Evolutionary conservation across 2,797 vertebrate genomes (phyloP), one percentile per base, ranked within the genome.

Genomic region (Trichosurus vulpecula): DNA sequence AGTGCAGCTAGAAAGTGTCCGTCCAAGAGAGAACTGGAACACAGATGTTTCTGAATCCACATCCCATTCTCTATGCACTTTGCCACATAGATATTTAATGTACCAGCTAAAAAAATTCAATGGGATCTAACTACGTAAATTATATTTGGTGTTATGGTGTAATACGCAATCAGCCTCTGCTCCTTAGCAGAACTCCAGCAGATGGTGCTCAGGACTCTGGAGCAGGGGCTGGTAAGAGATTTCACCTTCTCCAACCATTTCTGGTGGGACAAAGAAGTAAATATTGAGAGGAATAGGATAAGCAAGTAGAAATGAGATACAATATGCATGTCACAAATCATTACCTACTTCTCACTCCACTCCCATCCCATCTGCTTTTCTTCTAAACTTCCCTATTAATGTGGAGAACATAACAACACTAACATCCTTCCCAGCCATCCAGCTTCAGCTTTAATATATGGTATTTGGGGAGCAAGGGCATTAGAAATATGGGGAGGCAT

Each of bases 171-270:
- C 93, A 93, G 93, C 95, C 91, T 91, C 97, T 91, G 53, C 91
- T 51, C 41, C 96, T 92, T 92, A 97, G 92, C 92, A 97, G 95
- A 14, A 58, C 95, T 81, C 66, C n/a, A 81, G 19, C n/a, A 81
- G 97, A 81, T 95, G 66, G 97, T 93, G 90, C 96, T 95, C 97
- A 98, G 95, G 97, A 98, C 97, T 97, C 56, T 97, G 96, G 91
- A 96, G 94, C 61, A 94, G 8, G 31, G 66, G 41, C 94, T 93
- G 87, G 93, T 51, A 95, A 96, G 92, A 61, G 91, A 74, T 41
- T n/a, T 41, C n/a, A 74, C 0, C 56, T 57, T 95, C 47, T 35
- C 89, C 47, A 53, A 95, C n/a, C 35, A 94, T 96, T 96, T 96
- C 91, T 94, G 92, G 97, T 6, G 90, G 91, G n/a, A 30, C 51